phyloP scores from a whole-genome alignment of 2,113 vertebrate species.

The Hoplias malabaricus region DNA sequence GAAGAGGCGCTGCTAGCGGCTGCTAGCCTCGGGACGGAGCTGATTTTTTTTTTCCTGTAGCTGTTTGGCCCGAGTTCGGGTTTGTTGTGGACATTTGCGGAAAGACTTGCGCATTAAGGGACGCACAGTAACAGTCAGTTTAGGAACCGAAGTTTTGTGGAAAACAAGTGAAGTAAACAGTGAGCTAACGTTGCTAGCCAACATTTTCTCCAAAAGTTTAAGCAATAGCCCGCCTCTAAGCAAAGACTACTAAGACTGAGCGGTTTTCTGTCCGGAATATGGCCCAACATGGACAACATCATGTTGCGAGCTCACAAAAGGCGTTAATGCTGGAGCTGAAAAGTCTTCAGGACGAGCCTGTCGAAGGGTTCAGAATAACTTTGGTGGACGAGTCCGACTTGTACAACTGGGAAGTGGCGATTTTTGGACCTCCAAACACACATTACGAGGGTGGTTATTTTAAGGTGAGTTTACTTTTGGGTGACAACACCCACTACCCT shows the following conservation, averaged over 20 bases:
- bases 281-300: constrained; percentile 72
- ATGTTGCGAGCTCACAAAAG: constrained; percentile 93
- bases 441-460: constrained; percentile 96
- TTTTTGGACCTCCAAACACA: constrained; percentile 95
- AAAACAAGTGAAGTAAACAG: neutral
- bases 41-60: neutral
- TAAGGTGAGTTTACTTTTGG: constrained; percentile 77
- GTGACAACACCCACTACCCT: neutral
- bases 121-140: neutral
- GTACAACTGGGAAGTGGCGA: constrained; percentile 98
- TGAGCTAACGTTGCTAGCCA: neutral
- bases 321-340: constrained; percentile 93
- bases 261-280: constrained; percentile 47
- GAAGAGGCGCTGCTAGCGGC: neutral
- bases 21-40: neutral
- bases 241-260: neutral
- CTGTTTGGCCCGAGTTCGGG: neutral
- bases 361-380: constrained; percentile 94
- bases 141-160: neutral
- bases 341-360: constrained; percentile 94
- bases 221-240: too few relatives aligned
- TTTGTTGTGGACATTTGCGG: neutral
- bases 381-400: constrained; percentile 93
- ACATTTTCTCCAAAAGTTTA: neutral
- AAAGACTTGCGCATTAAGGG: neutral